Percentiles rank a stretch among this genome's conserved stretches.
Evolutionary conservation across 37 sponge, comb jelly and placozoan species (phyloP).

Genomic region (Oscarella lobularis): DNA sequence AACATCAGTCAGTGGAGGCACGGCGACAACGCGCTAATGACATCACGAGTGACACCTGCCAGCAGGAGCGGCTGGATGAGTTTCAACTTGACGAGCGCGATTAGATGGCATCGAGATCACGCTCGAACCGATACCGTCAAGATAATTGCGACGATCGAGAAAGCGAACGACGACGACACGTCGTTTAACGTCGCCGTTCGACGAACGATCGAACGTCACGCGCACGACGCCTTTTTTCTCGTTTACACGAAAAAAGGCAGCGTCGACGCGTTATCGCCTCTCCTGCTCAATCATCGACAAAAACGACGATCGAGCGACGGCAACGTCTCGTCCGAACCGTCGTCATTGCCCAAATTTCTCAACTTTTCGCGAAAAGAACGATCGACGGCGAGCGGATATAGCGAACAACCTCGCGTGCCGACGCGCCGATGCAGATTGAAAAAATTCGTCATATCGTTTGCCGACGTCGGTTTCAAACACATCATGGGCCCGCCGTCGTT

Average conservation of each 20-base stretch:
- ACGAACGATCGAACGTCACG: background rate
- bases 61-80: background rate
- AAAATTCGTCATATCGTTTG: background rate
- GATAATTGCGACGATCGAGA: background rate
- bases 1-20: no score
- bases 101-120: no score
- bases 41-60: no score
- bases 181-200: background rate
- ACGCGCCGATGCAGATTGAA: background rate
- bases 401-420: background rate
- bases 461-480: background rate
- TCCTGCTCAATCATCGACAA: background rate
- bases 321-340: background rate
- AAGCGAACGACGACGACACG: background rate
- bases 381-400: background rate
- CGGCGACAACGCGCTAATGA: no score
- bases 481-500: background rate
- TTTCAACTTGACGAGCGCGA: background rate
- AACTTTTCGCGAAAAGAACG: background rate
- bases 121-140: background rate
- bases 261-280: background rate
- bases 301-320: background rate
- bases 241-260: background rate
- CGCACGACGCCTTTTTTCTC: background rate
- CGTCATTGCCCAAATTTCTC: background rate